Percentiles rank a stretch among this genome's conserved stretches.
Evolutionary conservation across 2,888 invertebrate species (phyloP).

Genomic region (Yponomeuta cagnagella): DNA sequence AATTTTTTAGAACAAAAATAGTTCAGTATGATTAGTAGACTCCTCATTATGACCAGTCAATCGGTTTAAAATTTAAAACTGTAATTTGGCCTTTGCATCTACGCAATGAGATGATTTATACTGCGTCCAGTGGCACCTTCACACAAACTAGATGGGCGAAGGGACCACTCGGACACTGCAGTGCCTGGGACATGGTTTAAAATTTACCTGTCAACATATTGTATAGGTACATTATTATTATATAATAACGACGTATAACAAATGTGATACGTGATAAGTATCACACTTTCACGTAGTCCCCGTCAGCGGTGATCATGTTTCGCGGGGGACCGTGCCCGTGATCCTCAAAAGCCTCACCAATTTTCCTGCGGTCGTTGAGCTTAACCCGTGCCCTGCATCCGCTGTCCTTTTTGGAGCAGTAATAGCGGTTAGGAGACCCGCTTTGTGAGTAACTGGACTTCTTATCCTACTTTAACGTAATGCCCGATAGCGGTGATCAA

Average conservation of each 20-base stretch:
- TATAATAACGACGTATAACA: neutral
- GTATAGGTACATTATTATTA: neutral
- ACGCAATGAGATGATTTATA: no score
- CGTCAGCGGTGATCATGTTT: constrained; percentile 4
- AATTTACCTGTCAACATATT: no score
- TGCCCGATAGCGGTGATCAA: neutral
- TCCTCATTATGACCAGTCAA: no score
- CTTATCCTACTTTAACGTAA: neutral
- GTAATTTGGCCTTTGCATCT: no score
- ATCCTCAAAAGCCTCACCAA: neutral
- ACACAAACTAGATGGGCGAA: no score
- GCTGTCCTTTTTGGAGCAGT: constrained; percentile 37
- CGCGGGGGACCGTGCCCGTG: constrained; percentile 15
- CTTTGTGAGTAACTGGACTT: constrained; percentile 20
- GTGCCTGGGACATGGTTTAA: no score
- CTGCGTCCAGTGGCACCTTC: no score
- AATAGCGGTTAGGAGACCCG: constrained; percentile 32
- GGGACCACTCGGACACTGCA: no score
- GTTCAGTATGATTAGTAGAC: no score
- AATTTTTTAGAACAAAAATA: no score
- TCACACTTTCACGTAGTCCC: neutral
- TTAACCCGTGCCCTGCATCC: constrained; percentile 18
- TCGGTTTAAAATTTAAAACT: no score
- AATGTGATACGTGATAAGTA: neutral
- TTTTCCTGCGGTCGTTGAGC: neutral